phyloP scores from a whole-genome alignment of 2,797 vertebrate species.

The Tinamus major region DNA sequence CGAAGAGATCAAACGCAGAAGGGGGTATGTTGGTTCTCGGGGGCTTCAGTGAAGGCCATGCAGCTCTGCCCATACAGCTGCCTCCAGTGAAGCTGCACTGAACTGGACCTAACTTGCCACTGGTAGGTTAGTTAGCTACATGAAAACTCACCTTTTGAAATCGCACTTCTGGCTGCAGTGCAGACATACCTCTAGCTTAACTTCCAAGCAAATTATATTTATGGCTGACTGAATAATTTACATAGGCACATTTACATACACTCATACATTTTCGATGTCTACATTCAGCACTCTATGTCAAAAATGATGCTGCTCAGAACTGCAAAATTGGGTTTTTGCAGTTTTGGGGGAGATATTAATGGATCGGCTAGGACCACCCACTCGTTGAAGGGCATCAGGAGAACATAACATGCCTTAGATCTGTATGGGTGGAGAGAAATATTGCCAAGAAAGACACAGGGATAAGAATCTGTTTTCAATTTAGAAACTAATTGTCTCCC shows the following conservation, averaged over 20 bases:
- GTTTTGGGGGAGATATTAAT: neutral
- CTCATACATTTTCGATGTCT: neutral
- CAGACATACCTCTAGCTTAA: neutral
- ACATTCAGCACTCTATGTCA: neutral
- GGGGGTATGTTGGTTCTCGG: neutral
- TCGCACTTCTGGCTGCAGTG: neutral
- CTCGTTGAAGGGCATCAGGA: neutral
- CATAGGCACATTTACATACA: neutral
- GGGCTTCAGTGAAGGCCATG: neutral
- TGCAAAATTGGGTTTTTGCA: neutral
- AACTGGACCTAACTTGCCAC: neutral
- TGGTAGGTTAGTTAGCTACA: neutral
- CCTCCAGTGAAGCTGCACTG: neutral
- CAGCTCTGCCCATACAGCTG: rapidly evolving
- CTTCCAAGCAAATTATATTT: neutral
- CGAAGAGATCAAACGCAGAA: neutral
- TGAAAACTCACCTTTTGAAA: neutral
- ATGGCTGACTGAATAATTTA: neutral
- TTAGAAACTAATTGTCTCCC: conserved; percentile 37
- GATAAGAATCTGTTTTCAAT: conserved; percentile 51
- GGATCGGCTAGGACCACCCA: conserved; percentile 24
- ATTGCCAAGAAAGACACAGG: conserved; percentile 29
- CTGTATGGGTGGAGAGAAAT: conserved; percentile 15
- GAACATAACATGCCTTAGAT: conserved; percentile 14
- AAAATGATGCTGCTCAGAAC: neutral